Base-by-base conservation (phyloP, 2,888 invertebrate species). In the Marasmarcha lunaedactyla region DNA sequence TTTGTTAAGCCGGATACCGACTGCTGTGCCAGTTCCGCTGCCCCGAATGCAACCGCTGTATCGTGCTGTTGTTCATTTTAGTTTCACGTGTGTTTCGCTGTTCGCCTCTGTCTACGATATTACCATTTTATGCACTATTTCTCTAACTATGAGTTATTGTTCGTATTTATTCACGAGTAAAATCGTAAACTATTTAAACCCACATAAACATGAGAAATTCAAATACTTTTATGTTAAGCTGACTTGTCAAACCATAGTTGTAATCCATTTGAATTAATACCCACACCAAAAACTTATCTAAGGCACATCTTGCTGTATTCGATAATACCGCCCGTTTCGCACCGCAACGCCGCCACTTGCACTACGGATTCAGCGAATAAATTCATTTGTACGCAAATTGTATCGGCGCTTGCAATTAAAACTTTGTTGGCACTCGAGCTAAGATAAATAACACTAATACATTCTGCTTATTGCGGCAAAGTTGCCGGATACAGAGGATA, bases 341-440 rank as follows among this genome's bases (percentile, higher is more conserved):
- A 52, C 46, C 46, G 42, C 48, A 38, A 38, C 30, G 42, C 45
- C 59, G 48, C 57, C 65, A 64, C 63, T 63, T 78, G 79, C 78
- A 77, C 71, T 70, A 67, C 73, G 69, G 71, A 78, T 77, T 71
- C 78, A 71, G 72, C 74, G 67, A 79, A 81, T 81, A 81, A 79
- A 81, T 83, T 79, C 83, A 81, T 83, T 83, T 81, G 74, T 77
- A 79, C 77, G 78, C 79, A 79, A 81, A 83, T 81, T 79, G 79
- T 83, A 83, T 83, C 76, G 83, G 81, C 76, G 76, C 76, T 78
- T 72, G 81, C 81, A 83, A 83, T 83, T 81, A 83, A 83, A 83
- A 83, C 81, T 83, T 83, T 81, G 79, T 70, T 79, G 71, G 71
- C 71, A 74, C 74, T 71, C 69, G 64, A 70, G 76, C 72, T 73